phyloP scores from a whole-genome alignment of 2,797 vertebrate genomes.

The Tympanoctomys barrerae region DNA sequence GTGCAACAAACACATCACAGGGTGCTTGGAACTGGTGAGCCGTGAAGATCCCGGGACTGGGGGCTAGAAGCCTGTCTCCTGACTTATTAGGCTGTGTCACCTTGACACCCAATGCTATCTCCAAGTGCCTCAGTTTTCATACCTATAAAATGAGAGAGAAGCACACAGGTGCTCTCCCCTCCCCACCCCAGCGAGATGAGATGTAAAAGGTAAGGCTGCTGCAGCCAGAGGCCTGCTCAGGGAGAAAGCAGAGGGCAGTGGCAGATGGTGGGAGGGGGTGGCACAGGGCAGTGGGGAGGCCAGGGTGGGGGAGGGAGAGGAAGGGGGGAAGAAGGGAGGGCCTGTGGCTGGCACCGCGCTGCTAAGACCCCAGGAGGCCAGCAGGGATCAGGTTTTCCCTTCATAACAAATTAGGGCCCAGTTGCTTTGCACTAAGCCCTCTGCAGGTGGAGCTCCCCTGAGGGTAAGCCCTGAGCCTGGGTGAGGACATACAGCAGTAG shows the following conservation, averaged over 20 bases:
- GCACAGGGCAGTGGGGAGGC: too few species aligned
- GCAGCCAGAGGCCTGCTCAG: neutral
- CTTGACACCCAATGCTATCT: neutral
- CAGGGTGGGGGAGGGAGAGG: rapidly evolving
- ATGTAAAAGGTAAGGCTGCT: rapidly evolving
- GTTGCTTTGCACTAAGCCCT: neutral
- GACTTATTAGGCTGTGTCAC: neutral
- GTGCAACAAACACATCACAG: neutral
- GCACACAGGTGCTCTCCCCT: neutral
- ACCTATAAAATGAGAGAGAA: neutral
- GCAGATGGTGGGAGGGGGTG: neutral
- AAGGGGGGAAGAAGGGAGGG: neutral
- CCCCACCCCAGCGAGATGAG: neutral
- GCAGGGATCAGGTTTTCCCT: neutral
- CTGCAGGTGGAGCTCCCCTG: neutral
- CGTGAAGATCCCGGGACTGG: neutral
- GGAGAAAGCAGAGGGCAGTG: neutral
- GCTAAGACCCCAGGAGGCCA: neutral
- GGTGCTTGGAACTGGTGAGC: neutral
- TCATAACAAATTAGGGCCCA: neutral
- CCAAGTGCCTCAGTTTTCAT: neutral
- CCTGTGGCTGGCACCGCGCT: neutral
- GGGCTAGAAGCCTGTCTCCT: neutral
- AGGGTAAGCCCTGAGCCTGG: neutral
- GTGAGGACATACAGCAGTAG: neutral